Conservation (phyloP, 2,113 vertebrate species). For the Actinemys pallida region DNA sequence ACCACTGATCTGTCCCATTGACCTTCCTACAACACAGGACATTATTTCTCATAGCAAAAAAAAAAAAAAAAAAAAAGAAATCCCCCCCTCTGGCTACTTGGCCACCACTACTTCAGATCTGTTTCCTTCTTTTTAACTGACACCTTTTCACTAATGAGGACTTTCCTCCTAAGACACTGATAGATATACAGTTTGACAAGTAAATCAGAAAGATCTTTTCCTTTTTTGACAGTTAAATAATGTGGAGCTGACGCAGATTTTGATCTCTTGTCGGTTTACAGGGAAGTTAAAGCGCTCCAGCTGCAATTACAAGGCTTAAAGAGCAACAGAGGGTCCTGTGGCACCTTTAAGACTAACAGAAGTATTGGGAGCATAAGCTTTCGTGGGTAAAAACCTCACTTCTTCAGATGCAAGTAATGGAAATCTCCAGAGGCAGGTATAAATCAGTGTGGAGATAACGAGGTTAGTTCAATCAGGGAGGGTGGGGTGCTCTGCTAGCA, state of each 20-base stretch:
- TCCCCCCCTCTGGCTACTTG: neutral
- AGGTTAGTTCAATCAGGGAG: too few relatives aligned
- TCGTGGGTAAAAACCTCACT: too few relatives aligned
- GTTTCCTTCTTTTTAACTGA: neutral
- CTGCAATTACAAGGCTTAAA: neutral
- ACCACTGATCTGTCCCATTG: neutral
- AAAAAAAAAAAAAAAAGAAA: neutral
- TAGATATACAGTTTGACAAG: neutral
- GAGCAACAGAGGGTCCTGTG: too few relatives aligned
- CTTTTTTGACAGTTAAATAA: neutral
- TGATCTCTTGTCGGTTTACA: neutral
- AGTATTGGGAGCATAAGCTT: too few relatives aligned
- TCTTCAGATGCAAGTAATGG: too few relatives aligned
- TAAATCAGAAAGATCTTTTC: neutral
- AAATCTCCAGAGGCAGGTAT: too few relatives aligned
- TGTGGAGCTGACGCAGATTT: neutral
- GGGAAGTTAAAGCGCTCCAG: neutral
- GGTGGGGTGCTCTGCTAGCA: too few relatives aligned
- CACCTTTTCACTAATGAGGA: neutral
- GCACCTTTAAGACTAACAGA: too few relatives aligned
- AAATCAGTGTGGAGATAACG: too few relatives aligned
- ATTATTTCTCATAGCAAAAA: neutral
- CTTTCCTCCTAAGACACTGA: neutral
- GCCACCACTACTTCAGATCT: neutral
- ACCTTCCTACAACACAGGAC: neutral